Conservation (phyloP, 2,113 vertebrate genomes). For the Ascaphus truei region DNA sequence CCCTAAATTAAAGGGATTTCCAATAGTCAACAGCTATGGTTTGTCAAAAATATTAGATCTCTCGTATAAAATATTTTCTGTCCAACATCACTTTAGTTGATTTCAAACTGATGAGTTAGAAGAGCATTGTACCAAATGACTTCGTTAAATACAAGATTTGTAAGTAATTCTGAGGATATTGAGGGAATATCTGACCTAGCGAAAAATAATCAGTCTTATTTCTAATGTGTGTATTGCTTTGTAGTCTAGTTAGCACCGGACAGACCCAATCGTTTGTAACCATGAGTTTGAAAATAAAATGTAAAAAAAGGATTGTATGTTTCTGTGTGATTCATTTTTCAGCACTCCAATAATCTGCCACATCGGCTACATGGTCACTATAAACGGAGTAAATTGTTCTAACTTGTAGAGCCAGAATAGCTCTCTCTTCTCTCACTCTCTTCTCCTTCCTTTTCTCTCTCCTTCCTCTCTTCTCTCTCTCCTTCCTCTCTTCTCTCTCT, state of each 20-base stretch:
- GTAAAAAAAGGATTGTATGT: not conserved
- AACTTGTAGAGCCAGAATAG: not conserved
- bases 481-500: not conserved
- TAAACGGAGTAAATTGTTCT: too few relatives aligned
- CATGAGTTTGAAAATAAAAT: conserved; percentile 24
- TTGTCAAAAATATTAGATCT: not conserved
- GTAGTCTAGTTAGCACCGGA: conserved; percentile 16
- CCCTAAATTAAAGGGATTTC: too few relatives aligned
- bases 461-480: not conserved
- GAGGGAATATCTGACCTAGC: too few relatives aligned
- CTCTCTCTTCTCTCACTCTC: not conserved
- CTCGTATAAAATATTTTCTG: not conserved
- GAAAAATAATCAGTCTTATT: not conserved
- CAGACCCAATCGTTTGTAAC: conserved; percentile 13
- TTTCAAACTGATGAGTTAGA: too few relatives aligned
- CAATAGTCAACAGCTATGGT: too few relatives aligned
- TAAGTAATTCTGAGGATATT: not conserved
- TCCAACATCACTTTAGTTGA: not conserved
- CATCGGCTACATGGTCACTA: too few relatives aligned
- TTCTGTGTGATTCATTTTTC: too few relatives aligned
- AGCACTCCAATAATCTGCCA: too few relatives aligned
- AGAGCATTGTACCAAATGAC: not conserved
- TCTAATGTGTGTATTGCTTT: conserved; percentile 15
- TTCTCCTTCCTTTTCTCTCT: too few relatives aligned
- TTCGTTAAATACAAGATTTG: not conserved